Base-by-base conservation (phyloP, 37 sponge, comb jelly and placozoan species). In the Beroe forskalii region DNA sequence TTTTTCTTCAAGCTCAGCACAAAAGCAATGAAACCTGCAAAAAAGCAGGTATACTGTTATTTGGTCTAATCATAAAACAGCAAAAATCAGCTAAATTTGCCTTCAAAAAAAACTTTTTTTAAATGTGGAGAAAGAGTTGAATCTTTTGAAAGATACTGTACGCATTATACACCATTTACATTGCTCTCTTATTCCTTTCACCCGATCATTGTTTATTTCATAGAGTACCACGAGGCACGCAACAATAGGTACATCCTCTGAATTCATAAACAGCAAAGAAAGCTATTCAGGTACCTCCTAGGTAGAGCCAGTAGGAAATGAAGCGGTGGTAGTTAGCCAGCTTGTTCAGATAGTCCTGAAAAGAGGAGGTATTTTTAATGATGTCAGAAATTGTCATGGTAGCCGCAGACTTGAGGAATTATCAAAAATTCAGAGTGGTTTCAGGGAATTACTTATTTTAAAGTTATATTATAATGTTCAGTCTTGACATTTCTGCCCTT, bases 231-330 rank as follows among this genome's bases (percentile, higher is more conserved):
- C 60, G 17, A 17, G 60, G 14, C 17, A 55, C 60, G 14, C 14
- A n/a, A n/a, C n/a, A n/a, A n/a, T n/a, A n/a, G n/a, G n/a, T n/a
- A n/a, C n/a, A n/a, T n/a, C n/a, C n/a, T n/a, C n/a, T n/a, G n/a
- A n/a, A n/a, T n/a, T n/a, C n/a, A n/a, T n/a, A n/a, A n/a, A n/a
- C n/a, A n/a, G n/a, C n/a, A n/a, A n/a, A n/a, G n/a, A n/a, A n/a
- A n/a, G 17, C 60, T 20, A 55, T 55, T 17, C 60, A 55, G 17
- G 17, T 31, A 94, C 95, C 95, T 60, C 76, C 66, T 9, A 95
- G 48, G 83, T 97, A 97, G 63, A 97, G 48, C 42, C 89, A 72
- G 89, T 94, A 94, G 42, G 93, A 97, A 43, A 94, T 93, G 62
- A 97, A 76, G 27, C 92, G 93, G 62, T n/a, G n/a, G n/a, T 97